Evolutionary conservation across 2,888 invertebrate genomes (phyloP).

Genomic region (Himalopsyche japonica): DNA sequence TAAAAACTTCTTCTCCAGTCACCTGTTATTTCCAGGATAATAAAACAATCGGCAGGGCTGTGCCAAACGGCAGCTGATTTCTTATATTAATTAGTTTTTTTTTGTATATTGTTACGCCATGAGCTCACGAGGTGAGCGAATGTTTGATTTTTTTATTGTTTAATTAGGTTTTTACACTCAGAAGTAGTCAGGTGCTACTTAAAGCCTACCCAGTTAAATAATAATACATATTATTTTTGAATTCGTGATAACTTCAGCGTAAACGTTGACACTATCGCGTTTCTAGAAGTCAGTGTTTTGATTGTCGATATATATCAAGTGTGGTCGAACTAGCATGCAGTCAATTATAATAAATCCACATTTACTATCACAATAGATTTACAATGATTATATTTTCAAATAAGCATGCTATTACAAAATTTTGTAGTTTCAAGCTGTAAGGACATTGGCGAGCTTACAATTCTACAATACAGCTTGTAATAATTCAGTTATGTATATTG

Average conservation of each 20-base stretch:
- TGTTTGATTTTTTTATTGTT: background rate
- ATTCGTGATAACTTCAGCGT: background rate
- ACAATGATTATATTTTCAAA: too few species aligned
- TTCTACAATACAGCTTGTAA: too few species aligned
- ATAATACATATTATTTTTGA: background rate
- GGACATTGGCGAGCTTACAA: too few species aligned
- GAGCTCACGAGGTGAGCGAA: background rate
- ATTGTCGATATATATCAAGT: background rate
- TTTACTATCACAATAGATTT: too few species aligned
- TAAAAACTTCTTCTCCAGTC: background rate
- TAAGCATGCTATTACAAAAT: too few species aligned
- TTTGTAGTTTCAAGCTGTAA: too few species aligned
- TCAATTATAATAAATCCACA: too few species aligned
- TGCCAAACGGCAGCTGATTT: conserved; percentile 9
- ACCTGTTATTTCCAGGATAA: background rate
- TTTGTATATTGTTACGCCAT: background rate
- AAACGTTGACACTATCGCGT: background rate
- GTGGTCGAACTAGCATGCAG: background rate
- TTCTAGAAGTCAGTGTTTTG: background rate
- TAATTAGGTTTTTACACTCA: background rate
- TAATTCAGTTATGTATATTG: too few species aligned
- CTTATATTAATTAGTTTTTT: background rate
- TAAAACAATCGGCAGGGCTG: conserved; percentile 3
- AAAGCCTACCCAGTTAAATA: conserved; percentile 30
- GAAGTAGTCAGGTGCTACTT: conserved; percentile 37